A percentile compares a stretch with the other conserved stretches of the same genome.
phyloP scores from a whole-genome alignment of 2,888 invertebrate species.

The Congeria kusceri region DNA sequence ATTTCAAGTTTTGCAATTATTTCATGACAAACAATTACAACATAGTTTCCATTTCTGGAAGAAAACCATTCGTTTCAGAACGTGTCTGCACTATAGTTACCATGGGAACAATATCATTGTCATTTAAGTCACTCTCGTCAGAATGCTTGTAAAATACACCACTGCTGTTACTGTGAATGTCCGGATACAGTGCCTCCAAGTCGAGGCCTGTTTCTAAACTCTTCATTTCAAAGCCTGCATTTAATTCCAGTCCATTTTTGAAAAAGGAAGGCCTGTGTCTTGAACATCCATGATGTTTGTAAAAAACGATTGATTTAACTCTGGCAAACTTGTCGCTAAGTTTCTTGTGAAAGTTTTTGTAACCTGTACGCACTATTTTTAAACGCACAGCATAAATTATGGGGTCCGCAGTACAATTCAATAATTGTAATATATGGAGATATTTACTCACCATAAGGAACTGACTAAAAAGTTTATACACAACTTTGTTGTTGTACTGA shows the following conservation, averaged over 20 bases:
- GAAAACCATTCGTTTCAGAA: no score
- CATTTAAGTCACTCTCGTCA: slow-evolving; percentile 46
- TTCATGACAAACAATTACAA: no score
- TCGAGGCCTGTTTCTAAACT: background rate
- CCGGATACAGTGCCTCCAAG: background rate
- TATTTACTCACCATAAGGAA: slow-evolving; percentile 69
- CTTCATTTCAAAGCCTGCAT: background rate
- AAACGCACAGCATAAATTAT: slow-evolving; percentile 77
- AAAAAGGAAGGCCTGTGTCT: background rate
- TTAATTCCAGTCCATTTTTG: background rate
- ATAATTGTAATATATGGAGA: slow-evolving; percentile 69
- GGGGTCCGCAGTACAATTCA: slow-evolving; percentile 76
- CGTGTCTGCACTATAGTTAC: background rate
- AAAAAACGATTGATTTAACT: background rate
- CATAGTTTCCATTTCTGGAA: no score
- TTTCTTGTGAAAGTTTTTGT: slow-evolving; percentile 40
- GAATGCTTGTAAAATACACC: background rate
- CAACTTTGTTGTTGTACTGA: slow-evolving; percentile 51
- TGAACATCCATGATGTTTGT: no score
- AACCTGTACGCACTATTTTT: slow-evolving; percentile 72
- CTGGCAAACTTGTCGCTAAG: background rate
- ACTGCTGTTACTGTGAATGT: background rate
- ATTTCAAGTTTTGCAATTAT: no score
- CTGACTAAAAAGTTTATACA: slow-evolving; percentile 56
- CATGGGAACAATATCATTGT: slow-evolving; percentile 38